Evolutionary conservation across 2,797 vertebrate species (phyloP).

Genomic region (Sternarchorhynchus goeldii): DNA sequence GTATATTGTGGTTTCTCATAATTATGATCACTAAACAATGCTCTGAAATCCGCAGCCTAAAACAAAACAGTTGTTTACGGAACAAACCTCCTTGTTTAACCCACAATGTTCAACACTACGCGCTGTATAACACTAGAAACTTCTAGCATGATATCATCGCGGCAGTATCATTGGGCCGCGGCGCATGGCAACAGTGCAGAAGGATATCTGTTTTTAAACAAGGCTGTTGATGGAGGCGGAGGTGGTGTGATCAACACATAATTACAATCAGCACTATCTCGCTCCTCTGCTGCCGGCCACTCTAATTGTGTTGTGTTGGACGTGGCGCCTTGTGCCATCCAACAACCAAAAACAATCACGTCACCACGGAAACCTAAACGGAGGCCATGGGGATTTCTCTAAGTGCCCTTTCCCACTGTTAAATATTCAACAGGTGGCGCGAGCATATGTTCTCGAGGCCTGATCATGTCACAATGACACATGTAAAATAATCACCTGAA

Average conservation of each 20-base stretch:
- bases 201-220: constrained; percentile 55
- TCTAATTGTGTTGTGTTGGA: constrained; percentile 63
- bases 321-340: constrained; percentile 50
- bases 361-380: constrained; percentile 44
- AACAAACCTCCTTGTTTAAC: constrained; percentile 22
- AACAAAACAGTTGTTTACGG: constrained; percentile 18
- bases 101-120: constrained; percentile 17
- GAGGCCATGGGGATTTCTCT: constrained; percentile 46
- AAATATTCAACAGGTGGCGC: constrained; percentile 60
- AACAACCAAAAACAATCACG: constrained; percentile 36
- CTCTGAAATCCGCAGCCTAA: neutral
- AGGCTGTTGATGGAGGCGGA: constrained; percentile 58
- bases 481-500: constrained; percentile 42
- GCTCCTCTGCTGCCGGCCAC: constrained; percentile 53
- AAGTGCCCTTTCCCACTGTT: constrained; percentile 51
- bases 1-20: neutral
- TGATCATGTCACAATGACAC: constrained; percentile 41
- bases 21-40: neutral
- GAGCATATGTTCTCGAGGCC: constrained; percentile 50
- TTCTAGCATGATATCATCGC: constrained; percentile 38
- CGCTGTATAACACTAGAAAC: constrained; percentile 16
- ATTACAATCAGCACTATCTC: constrained; percentile 64
- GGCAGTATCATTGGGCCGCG: constrained; percentile 31
- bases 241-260: constrained; percentile 59
- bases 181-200: constrained; percentile 47